Evolutionary conservation across 2,113 vertebrate genomes (phyloP).

Genomic region (Hystrix brachyura): DNA sequence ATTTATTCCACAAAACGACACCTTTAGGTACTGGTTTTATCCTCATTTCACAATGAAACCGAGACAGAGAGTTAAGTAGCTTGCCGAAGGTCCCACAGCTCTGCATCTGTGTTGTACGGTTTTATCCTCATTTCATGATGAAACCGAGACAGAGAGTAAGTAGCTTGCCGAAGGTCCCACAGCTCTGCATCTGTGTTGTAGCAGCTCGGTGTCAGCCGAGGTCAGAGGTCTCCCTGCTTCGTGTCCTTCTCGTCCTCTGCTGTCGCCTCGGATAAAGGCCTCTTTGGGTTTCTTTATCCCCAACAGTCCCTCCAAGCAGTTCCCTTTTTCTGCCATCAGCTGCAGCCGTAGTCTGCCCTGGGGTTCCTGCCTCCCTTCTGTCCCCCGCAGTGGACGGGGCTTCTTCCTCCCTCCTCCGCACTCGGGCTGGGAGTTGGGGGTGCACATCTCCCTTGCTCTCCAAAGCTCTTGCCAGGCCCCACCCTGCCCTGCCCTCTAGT

Average conservation of each 20-base stretch:
- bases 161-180: neutral
- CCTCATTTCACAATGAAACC: neutral
- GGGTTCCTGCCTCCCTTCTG: neutral
- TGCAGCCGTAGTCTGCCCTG: neutral
- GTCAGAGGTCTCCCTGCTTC: neutral
- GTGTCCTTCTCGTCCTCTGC: neutral
- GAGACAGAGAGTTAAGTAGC: neutral
- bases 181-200: neutral
- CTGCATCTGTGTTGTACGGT: neutral
- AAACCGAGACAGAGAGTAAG: neutral
- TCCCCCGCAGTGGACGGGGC: neutral
- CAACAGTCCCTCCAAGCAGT: neutral
- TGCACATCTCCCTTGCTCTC: neutral
- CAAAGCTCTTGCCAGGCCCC: neutral
- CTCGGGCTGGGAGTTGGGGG: neutral
- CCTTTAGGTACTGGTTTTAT: neutral
- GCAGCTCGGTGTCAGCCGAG: neutral
- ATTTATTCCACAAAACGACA: neutral
- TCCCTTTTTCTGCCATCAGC: neutral
- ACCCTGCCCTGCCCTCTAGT: neutral
- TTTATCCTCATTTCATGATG: neutral
- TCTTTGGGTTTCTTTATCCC: neutral
- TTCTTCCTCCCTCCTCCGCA: neutral
- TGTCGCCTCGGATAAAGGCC: neutral
- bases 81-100: neutral